Conservation (phyloP, 2,113 vertebrate genomes). For the Neotragus pygmaeus region DNA sequence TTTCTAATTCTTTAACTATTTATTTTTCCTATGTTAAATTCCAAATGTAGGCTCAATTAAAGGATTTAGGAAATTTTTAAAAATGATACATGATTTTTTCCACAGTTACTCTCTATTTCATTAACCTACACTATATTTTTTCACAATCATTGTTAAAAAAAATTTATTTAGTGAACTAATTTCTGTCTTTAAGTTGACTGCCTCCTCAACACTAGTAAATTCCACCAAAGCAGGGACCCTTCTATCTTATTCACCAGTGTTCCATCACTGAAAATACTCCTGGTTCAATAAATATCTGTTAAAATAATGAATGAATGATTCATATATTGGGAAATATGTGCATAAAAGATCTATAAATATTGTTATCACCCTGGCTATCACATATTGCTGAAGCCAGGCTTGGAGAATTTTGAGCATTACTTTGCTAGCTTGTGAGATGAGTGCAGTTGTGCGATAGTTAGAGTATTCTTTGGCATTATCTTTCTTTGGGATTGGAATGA, state of each 20-base stretch:
- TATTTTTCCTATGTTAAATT: not conserved
- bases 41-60: not conserved
- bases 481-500: not conserved
- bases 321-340: not conserved
- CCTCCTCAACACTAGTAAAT: not conserved
- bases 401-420: not conserved
- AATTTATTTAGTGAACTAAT: not conserved
- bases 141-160: not conserved
- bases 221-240: not conserved
- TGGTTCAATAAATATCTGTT: not conserved
- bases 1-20: not conserved
- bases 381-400: not conserved
- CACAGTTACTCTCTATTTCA: not conserved
- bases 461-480: not conserved
- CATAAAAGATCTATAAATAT: not conserved
- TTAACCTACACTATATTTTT: not conserved
- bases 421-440: not conserved
- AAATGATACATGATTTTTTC: not conserved
- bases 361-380: not conserved
- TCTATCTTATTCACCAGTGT: not conserved
- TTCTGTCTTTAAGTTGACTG: not conserved
- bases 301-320: not conserved
- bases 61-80: not conserved
- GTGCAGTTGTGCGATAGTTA: not conserved
- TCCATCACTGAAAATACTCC: not conserved